Evolutionary conservation across 2,888 invertebrate genomes (phyloP).

Genomic region (Leptogaster cylindrica): DNA sequence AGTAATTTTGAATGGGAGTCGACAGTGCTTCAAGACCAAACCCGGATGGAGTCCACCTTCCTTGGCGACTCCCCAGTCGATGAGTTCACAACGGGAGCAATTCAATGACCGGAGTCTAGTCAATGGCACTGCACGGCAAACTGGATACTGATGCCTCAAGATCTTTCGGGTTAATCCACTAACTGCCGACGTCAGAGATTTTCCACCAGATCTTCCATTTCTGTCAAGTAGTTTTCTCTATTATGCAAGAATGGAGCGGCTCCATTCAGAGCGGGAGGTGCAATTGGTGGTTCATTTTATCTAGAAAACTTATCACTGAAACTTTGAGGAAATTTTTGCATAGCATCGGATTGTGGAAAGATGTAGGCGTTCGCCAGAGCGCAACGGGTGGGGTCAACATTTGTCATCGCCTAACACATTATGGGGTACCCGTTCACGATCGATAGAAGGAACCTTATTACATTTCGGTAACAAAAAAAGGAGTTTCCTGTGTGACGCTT

Average conservation of each 20-base stretch:
- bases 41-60: no score
- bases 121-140: no score
- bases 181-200: background rate
- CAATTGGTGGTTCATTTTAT: no score
- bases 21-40: no score
- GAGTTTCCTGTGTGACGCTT: background rate
- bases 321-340: background rate
- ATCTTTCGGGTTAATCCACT: no score
- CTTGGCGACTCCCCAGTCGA: no score
- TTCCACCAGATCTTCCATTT: constrained; percentile 12
- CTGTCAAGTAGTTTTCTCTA: constrained; percentile 3
- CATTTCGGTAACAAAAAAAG: background rate
- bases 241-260: constrained; percentile 8
- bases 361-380: constrained; percentile 8
- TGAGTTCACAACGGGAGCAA: no score
- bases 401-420: background rate
- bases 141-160: no score
- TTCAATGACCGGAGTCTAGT: no score
- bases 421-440: constrained; percentile 1
- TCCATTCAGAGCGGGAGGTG: background rate
- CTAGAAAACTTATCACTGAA: no score
- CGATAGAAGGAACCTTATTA: constrained; percentile 21
- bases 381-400: constrained; percentile 29
- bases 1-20: no score
- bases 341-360: background rate